These are phyloP conservation scores for Delia radicum DNA, from an alignment of 1,140 invertebrate genomes.

Conservation along the genomic window DNA sequence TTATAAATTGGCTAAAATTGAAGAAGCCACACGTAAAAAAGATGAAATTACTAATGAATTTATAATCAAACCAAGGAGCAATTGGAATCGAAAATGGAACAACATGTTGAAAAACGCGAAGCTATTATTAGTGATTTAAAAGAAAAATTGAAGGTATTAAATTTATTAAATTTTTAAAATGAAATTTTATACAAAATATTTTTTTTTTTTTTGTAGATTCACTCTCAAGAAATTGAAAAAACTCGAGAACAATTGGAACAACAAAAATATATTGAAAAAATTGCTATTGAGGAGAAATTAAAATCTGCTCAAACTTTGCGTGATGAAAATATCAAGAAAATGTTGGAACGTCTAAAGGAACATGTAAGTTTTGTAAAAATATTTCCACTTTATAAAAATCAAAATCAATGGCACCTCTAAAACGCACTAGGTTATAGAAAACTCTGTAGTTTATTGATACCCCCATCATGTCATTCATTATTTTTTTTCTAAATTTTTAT, in stretches of 20 bases:
- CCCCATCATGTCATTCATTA: neutral
- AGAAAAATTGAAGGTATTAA: slow-evolving; percentile 77
- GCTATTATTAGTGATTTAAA: slow-evolving; percentile 84
- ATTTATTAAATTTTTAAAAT: too few relatives aligned
- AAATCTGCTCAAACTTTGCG: slow-evolving; percentile 79
- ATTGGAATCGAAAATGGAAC: slow-evolving; percentile 87
- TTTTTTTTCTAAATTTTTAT: neutral
- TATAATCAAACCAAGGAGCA: slow-evolving; percentile 82
- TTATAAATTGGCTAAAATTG: slow-evolving; percentile 80
- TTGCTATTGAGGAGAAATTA: slow-evolving; percentile 81
- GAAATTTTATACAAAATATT: neutral
- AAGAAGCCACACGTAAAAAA: slow-evolving; percentile 85
- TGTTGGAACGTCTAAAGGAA: slow-evolving; percentile 83
- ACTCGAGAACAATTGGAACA: slow-evolving; percentile 76
- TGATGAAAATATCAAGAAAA: slow-evolving; percentile 83
- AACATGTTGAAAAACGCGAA: slow-evolving; percentile 82
- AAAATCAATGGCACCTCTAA: neutral
- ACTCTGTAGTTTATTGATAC: neutral
- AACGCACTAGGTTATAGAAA: neutral
- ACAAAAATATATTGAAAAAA: slow-evolving; percentile 79
- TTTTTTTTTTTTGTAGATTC: slow-evolving; percentile 53
- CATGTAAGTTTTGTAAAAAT: slow-evolving; percentile 66
- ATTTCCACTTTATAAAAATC: neutral
- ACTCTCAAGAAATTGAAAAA: slow-evolving; percentile 81
- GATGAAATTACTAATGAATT: slow-evolving; percentile 83